phyloP scores from a whole-genome alignment of 2,113 vertebrate genomes.

The Strix aluco region DNA sequence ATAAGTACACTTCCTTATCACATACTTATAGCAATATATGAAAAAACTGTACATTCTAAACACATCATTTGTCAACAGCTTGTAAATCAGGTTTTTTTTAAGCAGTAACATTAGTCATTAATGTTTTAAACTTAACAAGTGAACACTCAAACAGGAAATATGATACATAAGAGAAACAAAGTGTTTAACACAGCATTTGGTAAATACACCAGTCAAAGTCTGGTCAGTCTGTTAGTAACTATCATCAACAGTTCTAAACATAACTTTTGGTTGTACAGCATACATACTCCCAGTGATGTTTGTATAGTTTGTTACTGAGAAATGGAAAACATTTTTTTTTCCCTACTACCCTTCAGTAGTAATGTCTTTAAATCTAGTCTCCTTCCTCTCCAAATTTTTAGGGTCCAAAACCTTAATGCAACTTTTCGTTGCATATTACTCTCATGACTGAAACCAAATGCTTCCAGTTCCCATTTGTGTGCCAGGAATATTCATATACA shows the following conservation, averaged over 20 bases:
- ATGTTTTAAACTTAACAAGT: conserved; percentile 63
- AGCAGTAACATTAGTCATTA: conserved; percentile 28
- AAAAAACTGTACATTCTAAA: neutral
- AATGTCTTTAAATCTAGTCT: neutral
- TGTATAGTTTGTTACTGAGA: neutral
- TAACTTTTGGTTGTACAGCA: neutral
- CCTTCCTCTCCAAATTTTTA: neutral
- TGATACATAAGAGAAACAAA: conserved; percentile 36
- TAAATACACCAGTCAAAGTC: neutral
- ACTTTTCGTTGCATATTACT: neutral
- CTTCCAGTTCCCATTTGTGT: neutral
- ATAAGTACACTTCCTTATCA: neutral
- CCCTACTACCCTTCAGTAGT: neutral
- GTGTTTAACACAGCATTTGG: neutral
- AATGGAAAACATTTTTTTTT: neutral
- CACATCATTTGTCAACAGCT: conserved; percentile 57
- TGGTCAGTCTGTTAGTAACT: neutral
- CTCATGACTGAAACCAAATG: neutral
- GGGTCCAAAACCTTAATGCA: neutral
- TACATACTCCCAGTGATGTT: neutral
- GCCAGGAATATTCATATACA: neutral
- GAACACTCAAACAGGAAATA: conserved; percentile 57
- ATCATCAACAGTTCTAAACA: neutral
- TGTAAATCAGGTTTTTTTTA: conserved; percentile 26
- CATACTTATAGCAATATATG: neutral